Conservation (phyloP, 2,888 invertebrate genomes). For the Patella ulyssiponensis region DNA sequence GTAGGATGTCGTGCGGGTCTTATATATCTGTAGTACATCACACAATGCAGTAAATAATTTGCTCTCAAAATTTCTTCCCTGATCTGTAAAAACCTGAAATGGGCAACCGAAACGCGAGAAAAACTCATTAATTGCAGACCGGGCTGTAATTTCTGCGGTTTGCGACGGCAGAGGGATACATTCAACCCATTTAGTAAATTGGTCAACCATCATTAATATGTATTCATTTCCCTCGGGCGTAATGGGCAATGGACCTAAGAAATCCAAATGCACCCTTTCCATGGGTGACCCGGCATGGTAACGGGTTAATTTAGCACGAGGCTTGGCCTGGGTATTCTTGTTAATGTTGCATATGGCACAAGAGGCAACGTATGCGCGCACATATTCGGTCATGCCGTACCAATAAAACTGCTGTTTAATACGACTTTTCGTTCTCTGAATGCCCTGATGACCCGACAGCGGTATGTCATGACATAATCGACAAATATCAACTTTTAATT, state of each 20-base stretch:
- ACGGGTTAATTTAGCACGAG: background rate
- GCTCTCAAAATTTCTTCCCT: no score
- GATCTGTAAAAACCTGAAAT: no score
- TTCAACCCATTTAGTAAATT: background rate
- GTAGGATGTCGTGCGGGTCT: background rate
- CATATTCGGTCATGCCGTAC: background rate
- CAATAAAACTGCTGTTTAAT: background rate
- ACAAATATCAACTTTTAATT: no score
- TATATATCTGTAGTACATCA: background rate
- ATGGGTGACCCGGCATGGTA: background rate
- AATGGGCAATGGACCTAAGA: background rate
- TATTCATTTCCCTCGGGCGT: background rate
- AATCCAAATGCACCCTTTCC: background rate
- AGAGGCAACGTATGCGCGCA: background rate
- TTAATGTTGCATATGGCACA: background rate
- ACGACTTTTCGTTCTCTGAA: background rate
- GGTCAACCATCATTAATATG: background rate
- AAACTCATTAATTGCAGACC: no score
- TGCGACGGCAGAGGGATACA: background rate
- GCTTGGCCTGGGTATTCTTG: background rate
- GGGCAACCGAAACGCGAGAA: no score
- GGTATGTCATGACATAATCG: background rate
- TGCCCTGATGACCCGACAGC: background rate
- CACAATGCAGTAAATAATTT: background rate
- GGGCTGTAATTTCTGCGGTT: no score